Base-by-base conservation (phyloP, 2,113 vertebrate species). In the Pelecanus crispus region DNA sequence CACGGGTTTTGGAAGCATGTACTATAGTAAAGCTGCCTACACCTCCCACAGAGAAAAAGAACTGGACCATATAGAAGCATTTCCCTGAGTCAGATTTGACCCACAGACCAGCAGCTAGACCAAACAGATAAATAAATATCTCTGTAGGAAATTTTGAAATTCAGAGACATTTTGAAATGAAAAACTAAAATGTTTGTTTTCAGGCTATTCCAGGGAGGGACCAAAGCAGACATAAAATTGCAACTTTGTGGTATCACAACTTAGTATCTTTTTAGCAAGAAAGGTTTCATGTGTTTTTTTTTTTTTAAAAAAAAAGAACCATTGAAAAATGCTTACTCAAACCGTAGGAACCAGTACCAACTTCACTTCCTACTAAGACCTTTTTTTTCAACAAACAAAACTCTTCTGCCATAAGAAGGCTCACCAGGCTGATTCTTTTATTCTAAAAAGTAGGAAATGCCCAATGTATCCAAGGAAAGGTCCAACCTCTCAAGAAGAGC, bases 1-100 rank as follows among this genome's bases (percentile, higher is more conserved):
- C 52, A 18, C 0, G 0, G 40, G 24, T 38, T 91, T 85, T 3
- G 14, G 52, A 59, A 71, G 42, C 9, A 21, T 1, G 2, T 25
- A 15, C 32, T 63, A 9, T 4, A 66, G 63, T 29, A 56, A 67
- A 95, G 34, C 34, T 72, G 24, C 25, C 32, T 32, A 9, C 28
- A 25, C 13, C 21, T 84, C 36, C 28, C 34, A 50, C 4, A 38
- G 32, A 24, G 47, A 80, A 70, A 70, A 82, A 65, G 19, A 81
- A 62, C 11, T 74, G 29, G 17, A 49, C 9, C 8, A 9, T 29
- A 28, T 2, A 66, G 75, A 83, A 83, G 6, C 44, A 68, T 55
- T 86, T 88, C 12, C 17, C 44, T n/a, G 38, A 55, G 47, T 71
- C 63, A 71, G 8, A 70, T 81, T 40, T 80, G 40, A 59, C 47